Conservation (phyloP, 2,113 vertebrate genomes). For the Xerus inauris region DNA sequence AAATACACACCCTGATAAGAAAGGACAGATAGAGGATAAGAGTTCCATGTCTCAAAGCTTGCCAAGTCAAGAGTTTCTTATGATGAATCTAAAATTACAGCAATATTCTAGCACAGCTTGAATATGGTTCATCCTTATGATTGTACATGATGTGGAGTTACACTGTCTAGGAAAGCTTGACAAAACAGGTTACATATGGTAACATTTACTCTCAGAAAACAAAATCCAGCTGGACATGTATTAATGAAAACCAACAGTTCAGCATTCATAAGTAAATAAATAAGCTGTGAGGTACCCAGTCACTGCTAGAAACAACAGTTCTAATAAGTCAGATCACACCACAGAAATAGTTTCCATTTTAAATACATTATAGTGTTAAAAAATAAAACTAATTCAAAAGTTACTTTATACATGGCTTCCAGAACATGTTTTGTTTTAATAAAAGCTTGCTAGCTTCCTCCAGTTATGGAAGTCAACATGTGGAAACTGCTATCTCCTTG, state of each 20-base stretch:
- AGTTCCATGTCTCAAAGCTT: conserved; percentile 32
- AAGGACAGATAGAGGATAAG: conserved; percentile 17
- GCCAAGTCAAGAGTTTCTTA: conserved; percentile 24
- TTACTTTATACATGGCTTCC: conserved; percentile 31
- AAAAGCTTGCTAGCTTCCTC: conserved; percentile 50
- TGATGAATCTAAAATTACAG: not conserved
- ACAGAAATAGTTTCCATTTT: not conserved
- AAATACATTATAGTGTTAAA: conserved; percentile 25
- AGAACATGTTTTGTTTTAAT: conserved; percentile 52
- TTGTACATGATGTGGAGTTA: too few species aligned
- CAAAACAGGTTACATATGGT: not conserved
- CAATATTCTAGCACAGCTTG: not conserved
- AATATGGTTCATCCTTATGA: not conserved
- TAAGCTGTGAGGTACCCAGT: not conserved
- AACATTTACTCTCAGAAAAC: not conserved
- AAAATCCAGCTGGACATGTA: not conserved
- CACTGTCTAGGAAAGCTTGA: not conserved
- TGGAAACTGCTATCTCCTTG: conserved; percentile 59
- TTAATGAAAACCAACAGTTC: not conserved
- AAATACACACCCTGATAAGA: conserved; percentile 73
- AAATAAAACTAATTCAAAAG: not conserved
- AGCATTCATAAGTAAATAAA: conserved; percentile 33
- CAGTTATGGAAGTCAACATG: conserved; percentile 52
- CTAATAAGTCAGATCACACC: conserved; percentile 35
- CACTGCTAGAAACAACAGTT: not conserved